Conservation (phyloP, 2,888 invertebrate genomes). For the Pinctada fucata region DNA sequence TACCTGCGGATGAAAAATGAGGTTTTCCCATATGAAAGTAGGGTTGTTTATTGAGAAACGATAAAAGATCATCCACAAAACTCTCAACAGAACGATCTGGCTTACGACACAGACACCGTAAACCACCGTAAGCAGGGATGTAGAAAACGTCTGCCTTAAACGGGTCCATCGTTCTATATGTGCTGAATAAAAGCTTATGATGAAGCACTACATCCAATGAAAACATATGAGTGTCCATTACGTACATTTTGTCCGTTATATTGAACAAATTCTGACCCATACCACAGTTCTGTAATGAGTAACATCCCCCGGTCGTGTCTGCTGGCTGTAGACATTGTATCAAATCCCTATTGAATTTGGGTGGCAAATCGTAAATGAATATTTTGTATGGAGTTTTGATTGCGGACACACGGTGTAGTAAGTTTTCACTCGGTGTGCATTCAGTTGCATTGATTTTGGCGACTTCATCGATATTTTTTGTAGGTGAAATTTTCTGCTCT, state of each 20-base stretch:
- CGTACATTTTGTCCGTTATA: constrained; percentile 1
- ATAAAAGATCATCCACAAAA: constrained; percentile 40
- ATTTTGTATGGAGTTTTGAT: constrained; percentile 40
- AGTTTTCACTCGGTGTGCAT: background rate
- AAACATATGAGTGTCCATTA: constrained; percentile 49
- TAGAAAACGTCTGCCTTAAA: constrained; percentile 56
- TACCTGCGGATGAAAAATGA: constrained; percentile 61
- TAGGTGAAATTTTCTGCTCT: too few relatives aligned
- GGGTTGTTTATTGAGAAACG: constrained; percentile 38
- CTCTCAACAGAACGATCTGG: background rate
- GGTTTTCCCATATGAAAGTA: constrained; percentile 52
- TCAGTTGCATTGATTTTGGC: too few relatives aligned
- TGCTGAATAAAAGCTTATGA: constrained; percentile 49
- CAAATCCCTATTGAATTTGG: constrained; percentile 45
- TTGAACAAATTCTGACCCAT: constrained; percentile 41
- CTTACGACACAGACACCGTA: constrained; percentile 39
- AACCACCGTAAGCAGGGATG: constrained; percentile 55
- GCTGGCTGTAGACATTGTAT: constrained; percentile 20
- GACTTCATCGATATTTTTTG: too few relatives aligned
- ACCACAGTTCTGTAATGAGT: constrained; percentile 40
- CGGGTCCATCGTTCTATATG: constrained; percentile 49
- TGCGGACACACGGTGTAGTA: background rate
- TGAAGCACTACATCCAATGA: constrained; percentile 59
- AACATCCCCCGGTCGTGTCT: constrained; percentile 26
- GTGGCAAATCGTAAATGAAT: constrained; percentile 50